phyloP scores from a whole-genome alignment of 2,888 invertebrate species.

The Dichetophora obliterata region DNA sequence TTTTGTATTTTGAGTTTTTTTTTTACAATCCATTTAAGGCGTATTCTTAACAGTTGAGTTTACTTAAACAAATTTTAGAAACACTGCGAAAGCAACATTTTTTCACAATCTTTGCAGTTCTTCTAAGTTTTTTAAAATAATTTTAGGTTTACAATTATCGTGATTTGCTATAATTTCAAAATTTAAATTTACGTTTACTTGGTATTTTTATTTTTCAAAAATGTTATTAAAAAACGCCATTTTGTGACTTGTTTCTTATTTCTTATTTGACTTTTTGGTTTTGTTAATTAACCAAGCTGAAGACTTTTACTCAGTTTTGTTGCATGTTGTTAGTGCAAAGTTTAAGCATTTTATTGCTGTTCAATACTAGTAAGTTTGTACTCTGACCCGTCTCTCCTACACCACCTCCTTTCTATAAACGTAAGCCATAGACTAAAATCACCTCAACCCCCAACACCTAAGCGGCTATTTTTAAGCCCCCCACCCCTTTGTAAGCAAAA shows the following conservation, averaged over 20 bases:
- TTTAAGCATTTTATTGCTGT: conserved; percentile 18
- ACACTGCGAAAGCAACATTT: background rate
- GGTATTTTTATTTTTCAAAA: background rate
- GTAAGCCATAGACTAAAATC: background rate
- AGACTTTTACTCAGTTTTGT: conserved; percentile 18
- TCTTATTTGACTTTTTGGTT: background rate
- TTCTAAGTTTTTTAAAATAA: background rate
- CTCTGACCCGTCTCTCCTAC: background rate
- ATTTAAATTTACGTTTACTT: background rate
- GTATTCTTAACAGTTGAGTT: background rate
- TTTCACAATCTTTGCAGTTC: background rate
- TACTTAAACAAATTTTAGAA: background rate
- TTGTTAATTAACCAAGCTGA: conserved; percentile 10
- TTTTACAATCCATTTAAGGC: background rate
- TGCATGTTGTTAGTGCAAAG: conserved; percentile 37
- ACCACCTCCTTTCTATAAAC: background rate
- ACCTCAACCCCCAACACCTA: background rate
- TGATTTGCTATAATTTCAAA: background rate
- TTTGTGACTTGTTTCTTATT: background rate
- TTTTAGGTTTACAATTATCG: background rate
- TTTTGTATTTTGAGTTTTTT: background rate
- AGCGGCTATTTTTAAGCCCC: background rate
- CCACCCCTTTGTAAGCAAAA: background rate
- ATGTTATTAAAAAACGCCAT: background rate
- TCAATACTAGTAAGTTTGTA: background rate